Conservation (phyloP, 2,797 vertebrate species). For the Carduelis carduelis region DNA sequence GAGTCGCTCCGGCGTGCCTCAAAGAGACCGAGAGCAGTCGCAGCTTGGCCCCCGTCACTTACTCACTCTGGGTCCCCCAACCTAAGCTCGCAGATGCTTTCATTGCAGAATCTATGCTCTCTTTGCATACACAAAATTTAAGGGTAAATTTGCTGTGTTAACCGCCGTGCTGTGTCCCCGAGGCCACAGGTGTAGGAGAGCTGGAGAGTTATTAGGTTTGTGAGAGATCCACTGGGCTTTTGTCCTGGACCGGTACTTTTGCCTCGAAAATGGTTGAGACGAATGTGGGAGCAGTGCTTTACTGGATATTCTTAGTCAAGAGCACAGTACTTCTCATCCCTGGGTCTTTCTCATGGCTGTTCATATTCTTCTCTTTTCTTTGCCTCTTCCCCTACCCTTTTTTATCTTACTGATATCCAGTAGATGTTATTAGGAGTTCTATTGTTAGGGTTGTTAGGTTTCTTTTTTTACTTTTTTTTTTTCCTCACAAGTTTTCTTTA, state of each 20-base stretch:
- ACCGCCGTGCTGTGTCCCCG: accelerated
- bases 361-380: background rate
- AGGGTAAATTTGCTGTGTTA: too few species aligned
- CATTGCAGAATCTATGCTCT: accelerated
- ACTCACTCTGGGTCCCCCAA: background rate
- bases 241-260: accelerated
- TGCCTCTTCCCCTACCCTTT: background rate
- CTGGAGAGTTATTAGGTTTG: background rate
- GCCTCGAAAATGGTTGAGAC: background rate
- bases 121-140: accelerated
- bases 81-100: accelerated
- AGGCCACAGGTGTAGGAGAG: background rate
- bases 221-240: background rate
- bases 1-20: background rate
- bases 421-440: background rate
- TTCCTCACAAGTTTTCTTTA: background rate
- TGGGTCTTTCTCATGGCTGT: background rate
- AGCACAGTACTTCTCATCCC: too few species aligned
- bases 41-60: accelerated
- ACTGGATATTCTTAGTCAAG: background rate
- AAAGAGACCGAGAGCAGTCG: accelerated
- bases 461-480: background rate
- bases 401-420: background rate
- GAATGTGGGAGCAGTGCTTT: background rate
- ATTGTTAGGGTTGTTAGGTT: background rate